Evolutionary conservation across 2,797 vertebrate genomes (phyloP).

Genomic region (Rhinophrynus dorsalis): DNA sequence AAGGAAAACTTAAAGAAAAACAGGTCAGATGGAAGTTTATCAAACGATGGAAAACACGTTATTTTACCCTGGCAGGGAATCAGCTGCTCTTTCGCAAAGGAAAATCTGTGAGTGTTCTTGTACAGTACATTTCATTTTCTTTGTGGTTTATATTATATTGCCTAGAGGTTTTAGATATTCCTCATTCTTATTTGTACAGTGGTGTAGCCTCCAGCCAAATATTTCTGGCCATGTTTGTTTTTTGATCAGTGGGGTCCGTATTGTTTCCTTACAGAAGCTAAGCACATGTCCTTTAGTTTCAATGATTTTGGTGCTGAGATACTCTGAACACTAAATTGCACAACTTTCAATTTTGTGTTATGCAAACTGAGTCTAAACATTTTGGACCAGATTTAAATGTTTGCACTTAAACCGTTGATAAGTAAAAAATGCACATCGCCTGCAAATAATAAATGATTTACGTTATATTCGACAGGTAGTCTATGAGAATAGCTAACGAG

Average conservation of each 20-base stretch:
- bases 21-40: constrained; percentile 97
- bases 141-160: constrained; percentile 2
- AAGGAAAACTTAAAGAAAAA: constrained; percentile 95
- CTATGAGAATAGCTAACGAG: too few species aligned
- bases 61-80: constrained; percentile 94
- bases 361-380: too few species aligned
- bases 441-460: too few species aligned
- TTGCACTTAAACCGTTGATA: too few species aligned
- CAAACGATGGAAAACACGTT: constrained; percentile 95
- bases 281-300: constrained; percentile 10
- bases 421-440: too few species aligned
- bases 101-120: constrained; percentile 82
- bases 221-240: background rate
- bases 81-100: constrained; percentile 91
- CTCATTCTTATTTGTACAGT: accelerated
- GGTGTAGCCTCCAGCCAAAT: background rate
- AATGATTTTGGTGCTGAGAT: constrained; percentile 22
- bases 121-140: background rate
- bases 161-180: background rate
- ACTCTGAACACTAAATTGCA: constrained; percentile 18
- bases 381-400: too few species aligned
- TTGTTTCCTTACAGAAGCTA: constrained; percentile 24
- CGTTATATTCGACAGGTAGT: too few species aligned
- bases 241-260: constrained; percentile 15
- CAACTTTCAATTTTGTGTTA: too few species aligned